Evolutionary conservation across 2,797 vertebrate species (phyloP), one percentile per base, ranked within the genome.

Genomic region (Aplochiton taeniatus): DNA sequence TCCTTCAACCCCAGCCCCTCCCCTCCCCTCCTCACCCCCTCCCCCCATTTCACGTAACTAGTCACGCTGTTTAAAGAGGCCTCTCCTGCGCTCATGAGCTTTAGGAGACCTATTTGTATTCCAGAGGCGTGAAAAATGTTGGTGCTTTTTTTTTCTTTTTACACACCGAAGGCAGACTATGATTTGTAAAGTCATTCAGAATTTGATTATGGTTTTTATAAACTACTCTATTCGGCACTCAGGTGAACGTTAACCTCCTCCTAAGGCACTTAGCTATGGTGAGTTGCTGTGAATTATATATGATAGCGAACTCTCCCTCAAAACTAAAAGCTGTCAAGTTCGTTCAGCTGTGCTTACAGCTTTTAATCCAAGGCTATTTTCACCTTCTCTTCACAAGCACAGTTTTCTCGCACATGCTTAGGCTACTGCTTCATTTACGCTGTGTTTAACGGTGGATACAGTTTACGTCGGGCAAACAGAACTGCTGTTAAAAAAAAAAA

Each of bases 1-100:
- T 83, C 63, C 55, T 81, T 80, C 82, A 73, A 70, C 78, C 75
- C 75, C 66, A 57, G 72, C 63, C 75, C 65, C 83, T 74, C 52
- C 63, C 75, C 65, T 84, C 74, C 52, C 66, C 63, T 78, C 56
- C 48, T 65, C 43, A 17, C 45, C 71, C 57, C 56, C 65, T 65
- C 58, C 61, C 65, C 52, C 69, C 61, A 53, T 72, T 71, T 73
- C 66, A 51, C 42, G 42, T 57, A 70, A 77, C 58, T 65, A 81
- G 83, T 75, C 81, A 77, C 68, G 58, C 67, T 63, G 72, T 31
- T 31, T 73, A 74, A 64, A 48, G 55, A 63, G 61, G 45, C 53
- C 66, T 77, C 54, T 73, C 75, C 76, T 76, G 70, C 58, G 55
- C 58, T 61, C 31, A 13, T 54, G n/a, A 70, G 41, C 65, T 70